Base-by-base conservation (phyloP, 2,888 invertebrate genomes). In the Nomada lathburiana region DNA sequence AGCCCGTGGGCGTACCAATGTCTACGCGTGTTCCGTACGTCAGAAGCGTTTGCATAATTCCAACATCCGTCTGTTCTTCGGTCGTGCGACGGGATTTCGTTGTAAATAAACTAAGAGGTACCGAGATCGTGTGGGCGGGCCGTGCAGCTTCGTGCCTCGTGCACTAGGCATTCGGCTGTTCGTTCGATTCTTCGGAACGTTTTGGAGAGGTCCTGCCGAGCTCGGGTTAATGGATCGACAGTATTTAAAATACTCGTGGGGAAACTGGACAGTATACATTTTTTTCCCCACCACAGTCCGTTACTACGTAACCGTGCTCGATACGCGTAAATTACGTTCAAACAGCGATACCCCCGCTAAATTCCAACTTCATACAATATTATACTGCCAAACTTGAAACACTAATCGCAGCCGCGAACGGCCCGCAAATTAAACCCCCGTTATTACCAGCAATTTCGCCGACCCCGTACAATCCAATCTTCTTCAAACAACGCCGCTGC, bases 11-110 rank as follows among this genome's bases (percentile, higher is more conserved):
- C 42, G 59, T 26, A 55, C 29, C 57, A 36, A n/a, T 62, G 59
- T 65, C 52, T 70, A 44, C 63, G 81, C 63, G 65, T 67, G 44
- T 68, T 57, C 50, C 62, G 60, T 10, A 26, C 67, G 47, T n/a
- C 76, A 62, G 68, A 74, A 73, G 75, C 64, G 85, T 85, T 86
- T 76, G 84, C 86, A 86, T 85, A 86, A 85, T 83, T 79, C 74
- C 44, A 13, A 36, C 70, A 26, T 59, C 57, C 64, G 26, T 60
- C 47, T 29, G 59, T 20, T 60, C 57, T 20, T 11, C 18, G 47
- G 11, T 62, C 78, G 55, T 57, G 69, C 72, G 64, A 42, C 72
- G 63, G 16, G 50, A 29, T 57, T 73, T 63, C 50, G 16, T 67
- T 78, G 69, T 73, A 70, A 76, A 73, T 73, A 70, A 69, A 78